Percentiles rank a stretch among this genome's conserved stretches.
phyloP scores from a whole-genome alignment of 2,113 vertebrate species.

The Coregonus clupeaformis region DNA sequence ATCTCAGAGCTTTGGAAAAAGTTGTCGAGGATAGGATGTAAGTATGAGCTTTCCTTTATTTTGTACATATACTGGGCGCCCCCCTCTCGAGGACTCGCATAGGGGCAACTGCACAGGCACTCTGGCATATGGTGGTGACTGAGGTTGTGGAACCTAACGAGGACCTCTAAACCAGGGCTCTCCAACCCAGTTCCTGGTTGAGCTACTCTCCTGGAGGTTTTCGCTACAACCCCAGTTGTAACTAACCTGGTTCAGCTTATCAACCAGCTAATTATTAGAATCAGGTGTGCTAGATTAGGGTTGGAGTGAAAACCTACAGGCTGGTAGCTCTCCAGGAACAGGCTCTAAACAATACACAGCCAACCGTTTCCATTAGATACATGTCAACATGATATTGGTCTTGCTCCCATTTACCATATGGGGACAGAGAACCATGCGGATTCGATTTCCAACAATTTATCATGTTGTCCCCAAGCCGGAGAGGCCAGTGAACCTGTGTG shows the following conservation, averaged over 20 bases:
- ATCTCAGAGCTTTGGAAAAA: slow-evolving; percentile 99
- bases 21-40: slow-evolving; percentile 99
- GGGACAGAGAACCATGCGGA: background rate
- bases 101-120: slow-evolving; percentile 87
- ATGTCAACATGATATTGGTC: too few species aligned
- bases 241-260: too few species aligned
- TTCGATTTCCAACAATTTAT: too few species aligned
- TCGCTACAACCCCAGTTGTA: too few species aligned
- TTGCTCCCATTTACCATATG: background rate
- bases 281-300: too few species aligned
- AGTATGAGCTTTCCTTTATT: slow-evolving; percentile 99
- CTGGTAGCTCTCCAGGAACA: too few species aligned
- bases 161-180: background rate
- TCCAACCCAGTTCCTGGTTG: too few species aligned
- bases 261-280: too few species aligned
- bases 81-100: slow-evolving; percentile 98
- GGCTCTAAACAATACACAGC: background rate
- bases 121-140: background rate
- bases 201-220: too few species aligned
- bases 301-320: too few species aligned
- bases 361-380: background rate
- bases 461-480: slow-evolving; percentile 17
- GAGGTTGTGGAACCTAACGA: background rate
- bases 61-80: slow-evolving; percentile 96
- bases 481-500: slow-evolving; percentile 74